A percentile compares a stretch with the other conserved stretches of the same genome.
These are phyloP conservation scores for Lemur catta DNA, from an alignment of 2,797 vertebrate species.

Conservation along the genomic window DNA sequence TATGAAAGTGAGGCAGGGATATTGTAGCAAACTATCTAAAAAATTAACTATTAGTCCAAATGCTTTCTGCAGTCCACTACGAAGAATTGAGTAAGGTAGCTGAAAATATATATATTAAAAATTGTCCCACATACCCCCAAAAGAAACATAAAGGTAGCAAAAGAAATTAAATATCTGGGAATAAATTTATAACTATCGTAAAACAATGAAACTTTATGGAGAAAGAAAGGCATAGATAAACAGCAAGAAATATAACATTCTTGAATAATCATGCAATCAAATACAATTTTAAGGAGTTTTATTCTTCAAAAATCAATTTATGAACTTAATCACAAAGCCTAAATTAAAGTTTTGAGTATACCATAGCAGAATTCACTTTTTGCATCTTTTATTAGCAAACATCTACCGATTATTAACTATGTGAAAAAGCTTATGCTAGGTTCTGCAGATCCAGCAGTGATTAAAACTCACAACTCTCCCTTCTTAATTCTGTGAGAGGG, in stretches of 20 bases:
- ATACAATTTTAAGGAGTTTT: background rate
- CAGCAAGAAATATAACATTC: background rate
- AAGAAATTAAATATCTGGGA: background rate
- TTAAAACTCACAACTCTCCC: background rate
- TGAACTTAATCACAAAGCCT: background rate
- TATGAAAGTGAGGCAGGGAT: background rate
- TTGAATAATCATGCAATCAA: background rate
- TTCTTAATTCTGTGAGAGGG: background rate
- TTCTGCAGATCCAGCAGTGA: background rate
- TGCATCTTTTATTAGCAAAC: background rate
- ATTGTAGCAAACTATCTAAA: background rate
- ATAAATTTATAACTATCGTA: background rate
- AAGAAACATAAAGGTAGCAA: background rate
- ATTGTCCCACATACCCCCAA: background rate
- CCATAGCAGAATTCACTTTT: background rate
- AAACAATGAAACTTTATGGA: background rate
- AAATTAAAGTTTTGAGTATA: background rate
- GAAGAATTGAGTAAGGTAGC: background rate
- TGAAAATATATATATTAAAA: too few relatives aligned
- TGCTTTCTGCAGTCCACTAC: background rate
- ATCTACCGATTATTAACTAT: background rate
- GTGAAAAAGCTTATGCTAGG: background rate
- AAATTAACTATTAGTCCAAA: background rate
- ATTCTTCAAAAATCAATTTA: background rate
- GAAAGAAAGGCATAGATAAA: too few relatives aligned